Conservation (phyloP, 2,888 invertebrate genomes). For the Brachynemurus nebulosus region DNA sequence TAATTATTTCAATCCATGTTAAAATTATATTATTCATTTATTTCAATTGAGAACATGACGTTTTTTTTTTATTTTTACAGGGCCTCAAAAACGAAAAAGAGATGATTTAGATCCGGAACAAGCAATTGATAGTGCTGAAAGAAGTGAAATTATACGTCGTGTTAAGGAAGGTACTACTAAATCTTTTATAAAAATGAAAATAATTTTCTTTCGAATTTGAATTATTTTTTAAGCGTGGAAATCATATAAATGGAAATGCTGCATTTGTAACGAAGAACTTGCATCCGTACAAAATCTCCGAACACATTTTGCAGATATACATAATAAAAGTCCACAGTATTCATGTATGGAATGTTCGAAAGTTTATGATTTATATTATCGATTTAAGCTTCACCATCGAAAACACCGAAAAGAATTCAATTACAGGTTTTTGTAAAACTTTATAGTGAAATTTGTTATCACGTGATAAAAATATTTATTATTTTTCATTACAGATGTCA, state of each 20-base stretch:
- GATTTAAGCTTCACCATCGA: slow-evolving; percentile 42
- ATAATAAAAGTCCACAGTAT: slow-evolving; percentile 47
- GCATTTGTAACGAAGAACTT: slow-evolving; percentile 35
- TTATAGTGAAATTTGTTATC: too few species aligned
- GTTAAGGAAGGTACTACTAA: neutral
- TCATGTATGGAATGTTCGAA: slow-evolving; percentile 53
- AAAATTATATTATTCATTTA: too few species aligned
- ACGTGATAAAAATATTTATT: too few species aligned
- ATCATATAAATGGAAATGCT: slow-evolving; percentile 24
- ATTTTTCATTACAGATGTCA: too few species aligned
- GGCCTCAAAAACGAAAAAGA: neutral
- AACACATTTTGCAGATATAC: slow-evolving; percentile 44
- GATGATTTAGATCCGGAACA: neutral
- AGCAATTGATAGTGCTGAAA: neutral
- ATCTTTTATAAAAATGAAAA: neutral
- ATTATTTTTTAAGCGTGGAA: neutral
- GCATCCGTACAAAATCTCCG: slow-evolving; percentile 36
- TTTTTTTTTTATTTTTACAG: neutral
- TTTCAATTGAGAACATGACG: neutral
- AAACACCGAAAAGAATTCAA: slow-evolving; percentile 36
- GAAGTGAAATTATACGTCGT: neutral
- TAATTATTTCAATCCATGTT: too few species aligned
- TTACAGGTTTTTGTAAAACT: too few species aligned
- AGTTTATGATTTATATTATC: slow-evolving; percentile 43
- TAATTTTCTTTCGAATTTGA: too few species aligned